phyloP scores from a whole-genome alignment of 2,888 invertebrate species.

The Nymphalis c-album region DNA sequence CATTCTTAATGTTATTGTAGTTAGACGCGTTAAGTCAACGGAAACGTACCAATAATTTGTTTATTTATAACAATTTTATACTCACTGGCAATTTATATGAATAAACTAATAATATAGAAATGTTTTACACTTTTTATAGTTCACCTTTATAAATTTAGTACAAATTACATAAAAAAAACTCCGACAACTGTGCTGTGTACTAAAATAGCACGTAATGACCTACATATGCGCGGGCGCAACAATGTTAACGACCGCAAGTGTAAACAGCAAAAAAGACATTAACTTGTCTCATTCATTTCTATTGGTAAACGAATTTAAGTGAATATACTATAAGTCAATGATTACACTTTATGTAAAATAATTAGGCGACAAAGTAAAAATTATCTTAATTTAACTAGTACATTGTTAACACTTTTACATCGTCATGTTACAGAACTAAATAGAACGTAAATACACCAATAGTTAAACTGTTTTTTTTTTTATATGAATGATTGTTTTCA shows the following conservation, averaged over 20 bases:
- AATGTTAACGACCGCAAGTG: conserved; percentile 57
- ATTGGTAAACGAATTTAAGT: conserved; percentile 3
- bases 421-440: background rate
- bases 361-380: no score
- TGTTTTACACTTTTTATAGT: background rate
- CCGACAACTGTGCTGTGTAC: conserved; percentile 17
- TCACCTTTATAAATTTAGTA: background rate
- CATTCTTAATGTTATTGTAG: background rate
- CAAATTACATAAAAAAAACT: background rate
- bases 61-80: no score
- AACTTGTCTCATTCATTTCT: background rate
- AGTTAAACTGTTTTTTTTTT: background rate
- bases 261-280: conserved; percentile 47
- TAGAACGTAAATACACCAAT: background rate
- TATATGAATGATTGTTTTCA: no score
- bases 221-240: conserved; percentile 42
- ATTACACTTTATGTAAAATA: no score
- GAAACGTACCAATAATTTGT: background rate
- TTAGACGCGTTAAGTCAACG: background rate
- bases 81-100: background rate
- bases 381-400: no score
- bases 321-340: background rate
- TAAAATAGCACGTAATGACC: conserved; percentile 39
- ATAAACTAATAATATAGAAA: no score
- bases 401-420: no score